phyloP scores from a whole-genome alignment of 2,888 invertebrate genomes.

The Tachina grossa region DNA sequence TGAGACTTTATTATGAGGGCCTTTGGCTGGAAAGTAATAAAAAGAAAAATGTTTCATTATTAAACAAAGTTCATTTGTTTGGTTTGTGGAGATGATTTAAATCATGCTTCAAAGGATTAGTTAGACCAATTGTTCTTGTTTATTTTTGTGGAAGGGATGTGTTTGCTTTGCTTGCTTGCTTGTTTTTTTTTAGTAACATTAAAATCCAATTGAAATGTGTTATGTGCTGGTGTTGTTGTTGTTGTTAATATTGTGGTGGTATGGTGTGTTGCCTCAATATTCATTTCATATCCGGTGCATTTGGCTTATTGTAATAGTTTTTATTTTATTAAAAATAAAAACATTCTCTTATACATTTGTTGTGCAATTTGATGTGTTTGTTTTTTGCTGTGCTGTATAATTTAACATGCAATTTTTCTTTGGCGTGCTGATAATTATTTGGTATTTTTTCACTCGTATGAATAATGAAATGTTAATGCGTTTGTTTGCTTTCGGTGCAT shows the following conservation, averaged over 20 bases:
- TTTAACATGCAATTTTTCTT: conserved; percentile 23
- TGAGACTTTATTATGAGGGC: neutral
- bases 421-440: conserved; percentile 41
- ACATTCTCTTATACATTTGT: conserved; percentile 10
- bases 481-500: conserved; percentile 29
- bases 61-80: neutral
- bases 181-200: neutral
- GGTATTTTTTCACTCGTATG: conserved; percentile 9
- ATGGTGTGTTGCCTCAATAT: neutral
- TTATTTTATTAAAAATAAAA: neutral
- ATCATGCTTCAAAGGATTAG: conserved; percentile 11
- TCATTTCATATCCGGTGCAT: conserved; percentile 42
- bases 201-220: conserved; percentile 26
- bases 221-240: conserved; percentile 11
- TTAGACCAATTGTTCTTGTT: conserved; percentile 35
- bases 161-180: neutral
- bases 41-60: conserved; percentile 37
- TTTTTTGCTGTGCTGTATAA: conserved; percentile 12
- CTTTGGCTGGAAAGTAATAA: conserved; percentile 46
- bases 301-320: conserved; percentile 19
- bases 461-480: conserved; percentile 21
- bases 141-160: neutral
- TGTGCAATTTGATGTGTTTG: neutral
- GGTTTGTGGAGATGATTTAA: conserved; percentile 15
- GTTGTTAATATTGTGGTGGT: neutral